These are phyloP conservation scores for Pseudomyrmex sp. DNA, from an alignment of 1,140 invertebrate species.

Conservation along the genomic window DNA sequence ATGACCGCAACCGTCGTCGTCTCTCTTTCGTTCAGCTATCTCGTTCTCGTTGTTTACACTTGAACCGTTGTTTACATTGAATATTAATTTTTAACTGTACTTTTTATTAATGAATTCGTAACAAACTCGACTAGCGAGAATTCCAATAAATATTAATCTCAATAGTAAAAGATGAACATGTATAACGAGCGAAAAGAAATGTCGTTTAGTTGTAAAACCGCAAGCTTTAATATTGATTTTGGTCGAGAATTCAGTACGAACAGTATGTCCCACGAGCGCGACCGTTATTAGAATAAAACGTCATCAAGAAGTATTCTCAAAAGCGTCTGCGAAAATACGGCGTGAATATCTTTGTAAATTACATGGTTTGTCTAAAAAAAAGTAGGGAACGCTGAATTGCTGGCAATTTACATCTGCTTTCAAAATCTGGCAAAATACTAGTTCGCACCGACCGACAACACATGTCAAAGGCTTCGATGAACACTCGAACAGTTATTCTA, in stretches of 20 bases:
- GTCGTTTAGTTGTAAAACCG: conserved; percentile 53
- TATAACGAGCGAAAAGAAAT: conserved; percentile 29
- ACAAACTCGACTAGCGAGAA: neutral
- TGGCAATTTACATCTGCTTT: conserved; percentile 32
- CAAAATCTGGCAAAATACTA: conserved; percentile 10
- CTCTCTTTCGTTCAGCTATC: neutral
- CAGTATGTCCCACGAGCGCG: too few relatives aligned
- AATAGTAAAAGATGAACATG: conserved; percentile 2
- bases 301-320: conserved; percentile 2
- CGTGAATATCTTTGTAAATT: conserved; percentile 7
- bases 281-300: neutral
- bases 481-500: conserved; percentile 42
- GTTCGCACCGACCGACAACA: neutral
- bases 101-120: conserved; percentile 24
- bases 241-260: neutral
- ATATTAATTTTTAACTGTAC: conserved; percentile 65
- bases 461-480: conserved; percentile 43
- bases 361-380: conserved; percentile 43
- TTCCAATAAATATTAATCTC: conserved; percentile 28
- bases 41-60: conserved; percentile 66
- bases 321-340: neutral
- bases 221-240: conserved; percentile 57
- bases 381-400: conserved; percentile 2
- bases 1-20: conserved; percentile 28
- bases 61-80: conserved; percentile 60